A percentile compares a stretch with the other conserved stretches of the same genome.
Conservation (phyloP, 2,888 invertebrate species). For the Andrena haemorrhoa region DNA sequence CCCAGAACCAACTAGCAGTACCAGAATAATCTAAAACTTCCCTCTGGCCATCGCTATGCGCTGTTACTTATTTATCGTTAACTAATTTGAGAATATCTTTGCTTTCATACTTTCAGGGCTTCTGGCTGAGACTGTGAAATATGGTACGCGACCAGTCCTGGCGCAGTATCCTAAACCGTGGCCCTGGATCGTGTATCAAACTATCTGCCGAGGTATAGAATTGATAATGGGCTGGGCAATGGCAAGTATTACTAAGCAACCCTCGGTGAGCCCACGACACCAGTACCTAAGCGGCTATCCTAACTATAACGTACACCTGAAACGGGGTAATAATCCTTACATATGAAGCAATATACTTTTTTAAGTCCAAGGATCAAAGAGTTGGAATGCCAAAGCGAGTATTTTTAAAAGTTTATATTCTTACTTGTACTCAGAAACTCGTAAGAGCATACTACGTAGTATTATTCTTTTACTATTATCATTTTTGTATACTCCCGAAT, state of each 20-base stretch:
- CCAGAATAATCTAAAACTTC: too few species aligned
- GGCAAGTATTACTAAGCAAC: slow-evolving; percentile 87
- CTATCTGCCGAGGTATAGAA: slow-evolving; percentile 85
- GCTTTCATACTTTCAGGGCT: slow-evolving; percentile 72
- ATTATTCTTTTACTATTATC: slow-evolving; percentile 36
- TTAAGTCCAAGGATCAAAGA: slow-evolving; percentile 37
- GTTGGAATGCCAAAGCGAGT: slow-evolving; percentile 59
- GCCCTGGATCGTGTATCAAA: slow-evolving; percentile 87
- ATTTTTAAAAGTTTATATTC: slow-evolving; percentile 51
- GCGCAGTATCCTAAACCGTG: slow-evolving; percentile 83
- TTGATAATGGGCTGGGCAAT: slow-evolving; percentile 86
- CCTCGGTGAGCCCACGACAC: slow-evolving; percentile 84
- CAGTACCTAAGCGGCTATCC: slow-evolving; percentile 81
- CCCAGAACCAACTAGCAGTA: too few species aligned
- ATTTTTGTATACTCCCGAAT: slow-evolving; percentile 35
- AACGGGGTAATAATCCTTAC: slow-evolving; percentile 83
- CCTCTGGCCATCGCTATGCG: too few species aligned
- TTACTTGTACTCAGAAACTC: slow-evolving; percentile 23
- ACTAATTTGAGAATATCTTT: too few species aligned
- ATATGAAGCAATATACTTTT: slow-evolving; percentile 79
- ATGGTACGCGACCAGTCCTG: slow-evolving; percentile 70
- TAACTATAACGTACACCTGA: slow-evolving; percentile 82
- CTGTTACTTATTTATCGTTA: too few species aligned
- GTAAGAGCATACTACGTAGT: slow-evolving; percentile 18
- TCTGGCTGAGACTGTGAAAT: slow-evolving; percentile 76